phyloP scores from a whole-genome alignment of 2,113 vertebrate species.

The Taurulus bubalis region DNA sequence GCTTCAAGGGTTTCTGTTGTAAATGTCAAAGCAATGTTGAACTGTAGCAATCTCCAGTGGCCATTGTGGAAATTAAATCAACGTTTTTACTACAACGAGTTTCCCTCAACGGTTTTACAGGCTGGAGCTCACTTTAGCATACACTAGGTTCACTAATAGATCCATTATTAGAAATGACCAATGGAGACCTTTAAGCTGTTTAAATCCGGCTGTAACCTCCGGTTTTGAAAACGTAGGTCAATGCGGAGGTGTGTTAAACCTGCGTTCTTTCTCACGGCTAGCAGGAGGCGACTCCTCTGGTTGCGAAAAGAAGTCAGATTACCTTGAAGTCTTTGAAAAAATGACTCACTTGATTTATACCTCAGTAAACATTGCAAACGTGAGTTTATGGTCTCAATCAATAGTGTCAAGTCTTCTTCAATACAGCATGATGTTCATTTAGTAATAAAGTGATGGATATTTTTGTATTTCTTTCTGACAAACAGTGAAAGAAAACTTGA shows the following conservation, averaged over 20 bases:
- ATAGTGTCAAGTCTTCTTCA: neutral
- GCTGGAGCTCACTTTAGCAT: neutral
- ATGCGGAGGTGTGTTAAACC: neutral
- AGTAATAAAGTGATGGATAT: neutral
- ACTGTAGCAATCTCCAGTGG: slow-evolving; percentile 17
- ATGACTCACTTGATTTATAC: neutral
- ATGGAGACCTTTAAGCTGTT: neutral
- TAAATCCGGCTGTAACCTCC: neutral
- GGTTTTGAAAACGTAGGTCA: neutral
- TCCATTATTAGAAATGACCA: neutral
- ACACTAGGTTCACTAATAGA: neutral
- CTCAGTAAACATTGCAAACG: neutral
- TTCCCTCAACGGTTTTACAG: neutral
- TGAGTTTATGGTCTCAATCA: neutral
- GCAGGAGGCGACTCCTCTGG: neutral
- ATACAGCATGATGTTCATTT: neutral
- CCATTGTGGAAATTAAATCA: slow-evolving; percentile 18
- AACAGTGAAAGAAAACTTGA: no score
- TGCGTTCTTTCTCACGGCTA: neutral
- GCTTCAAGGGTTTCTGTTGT: slow-evolving; percentile 6
- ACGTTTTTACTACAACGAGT: neutral
- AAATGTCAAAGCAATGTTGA: slow-evolving; percentile 49
- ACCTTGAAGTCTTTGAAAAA: neutral
- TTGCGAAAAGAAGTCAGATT: neutral
- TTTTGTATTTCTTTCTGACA: neutral